Percentiles rank a stretch among this genome's conserved stretches.
Evolutionary conservation across 2,888 invertebrate species (phyloP).

Genomic region (Drosophila borealis): DNA sequence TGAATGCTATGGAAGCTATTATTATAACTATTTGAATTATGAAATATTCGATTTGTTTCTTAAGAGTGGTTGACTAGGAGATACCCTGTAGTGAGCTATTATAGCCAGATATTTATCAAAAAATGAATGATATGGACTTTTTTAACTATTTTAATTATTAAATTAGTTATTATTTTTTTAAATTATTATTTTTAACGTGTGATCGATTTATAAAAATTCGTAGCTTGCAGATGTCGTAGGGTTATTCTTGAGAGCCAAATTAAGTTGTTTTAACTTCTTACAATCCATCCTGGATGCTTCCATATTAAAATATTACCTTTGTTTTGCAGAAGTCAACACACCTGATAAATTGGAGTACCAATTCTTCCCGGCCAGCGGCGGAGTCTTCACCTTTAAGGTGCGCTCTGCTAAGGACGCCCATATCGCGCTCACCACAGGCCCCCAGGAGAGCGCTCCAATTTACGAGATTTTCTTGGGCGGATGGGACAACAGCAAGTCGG

Average conservation of each 20-base stretch:
- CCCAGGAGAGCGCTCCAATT: conserved; percentile 91
- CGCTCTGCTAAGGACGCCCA: conserved; percentile 94
- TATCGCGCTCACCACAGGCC: conserved; percentile 90
- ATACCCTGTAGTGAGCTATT: background rate
- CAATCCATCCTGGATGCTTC: no score
- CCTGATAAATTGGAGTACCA: conserved; percentile 93
- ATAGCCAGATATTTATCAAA: background rate
- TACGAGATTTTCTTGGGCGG: conserved; percentile 95
- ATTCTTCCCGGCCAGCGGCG: conserved; percentile 90
- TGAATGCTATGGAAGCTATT: no score
- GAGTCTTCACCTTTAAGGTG: conserved; percentile 91
- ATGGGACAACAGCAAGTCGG: conserved; percentile 94
- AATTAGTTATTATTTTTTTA: no score
- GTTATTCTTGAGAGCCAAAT: no score
- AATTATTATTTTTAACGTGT: no score
- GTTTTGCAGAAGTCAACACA: conserved; percentile 88
- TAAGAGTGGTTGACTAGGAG: background rate
- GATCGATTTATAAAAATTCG: no score
- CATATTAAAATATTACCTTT: background rate
- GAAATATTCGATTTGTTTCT: background rate
- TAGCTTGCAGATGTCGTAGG: no score
- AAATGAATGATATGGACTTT: background rate
- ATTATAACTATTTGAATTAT: background rate
- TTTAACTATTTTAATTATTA: background rate
- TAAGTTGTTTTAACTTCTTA: no score